Evolutionary conservation across 2,888 invertebrate genomes (phyloP).

Genomic region (Phorcus lineatus): DNA sequence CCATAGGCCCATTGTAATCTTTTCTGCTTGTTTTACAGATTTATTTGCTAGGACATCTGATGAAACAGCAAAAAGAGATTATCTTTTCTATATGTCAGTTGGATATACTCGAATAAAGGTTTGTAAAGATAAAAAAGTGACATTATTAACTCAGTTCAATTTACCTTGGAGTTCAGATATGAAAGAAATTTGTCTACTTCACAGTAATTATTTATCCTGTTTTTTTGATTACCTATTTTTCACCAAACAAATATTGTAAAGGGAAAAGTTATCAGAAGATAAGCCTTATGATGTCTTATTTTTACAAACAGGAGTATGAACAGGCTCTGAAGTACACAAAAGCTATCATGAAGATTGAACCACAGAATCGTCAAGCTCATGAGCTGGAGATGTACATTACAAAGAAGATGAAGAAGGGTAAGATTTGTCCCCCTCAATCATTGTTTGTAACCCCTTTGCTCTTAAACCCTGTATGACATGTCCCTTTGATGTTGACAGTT

Average conservation of each 20-base stretch:
- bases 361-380: constrained; percentile 91
- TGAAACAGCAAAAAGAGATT: constrained; percentile 89
- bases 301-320: constrained; percentile 83
- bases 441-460: too few relatives aligned
- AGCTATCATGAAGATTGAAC: constrained; percentile 87
- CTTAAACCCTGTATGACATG: too few relatives aligned
- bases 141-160: too few relatives aligned
- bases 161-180: too few relatives aligned
- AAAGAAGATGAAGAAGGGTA: constrained; percentile 91
- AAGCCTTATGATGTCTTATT: too few relatives aligned
- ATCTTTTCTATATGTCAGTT: constrained; percentile 94
- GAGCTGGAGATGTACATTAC: constrained; percentile 88
- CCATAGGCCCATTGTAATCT: neutral
- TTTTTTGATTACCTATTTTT: too few relatives aligned
- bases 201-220: too few relatives aligned
- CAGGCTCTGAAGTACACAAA: constrained; percentile 89
- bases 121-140: constrained; percentile 34
- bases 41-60: constrained; percentile 78
- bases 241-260: too few relatives aligned
- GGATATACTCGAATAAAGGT: constrained; percentile 93
- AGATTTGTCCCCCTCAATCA: constrained; percentile 28
- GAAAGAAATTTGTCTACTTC: too few relatives aligned
- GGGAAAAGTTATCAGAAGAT: too few relatives aligned
- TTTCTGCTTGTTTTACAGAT: constrained; percentile 66
- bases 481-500: too few relatives aligned